Percentiles rank a stretch among this genome's conserved stretches.
These are phyloP conservation scores for Natator depressus DNA, from an alignment of 2,113 vertebrate genomes.

Conservation along the genomic window DNA sequence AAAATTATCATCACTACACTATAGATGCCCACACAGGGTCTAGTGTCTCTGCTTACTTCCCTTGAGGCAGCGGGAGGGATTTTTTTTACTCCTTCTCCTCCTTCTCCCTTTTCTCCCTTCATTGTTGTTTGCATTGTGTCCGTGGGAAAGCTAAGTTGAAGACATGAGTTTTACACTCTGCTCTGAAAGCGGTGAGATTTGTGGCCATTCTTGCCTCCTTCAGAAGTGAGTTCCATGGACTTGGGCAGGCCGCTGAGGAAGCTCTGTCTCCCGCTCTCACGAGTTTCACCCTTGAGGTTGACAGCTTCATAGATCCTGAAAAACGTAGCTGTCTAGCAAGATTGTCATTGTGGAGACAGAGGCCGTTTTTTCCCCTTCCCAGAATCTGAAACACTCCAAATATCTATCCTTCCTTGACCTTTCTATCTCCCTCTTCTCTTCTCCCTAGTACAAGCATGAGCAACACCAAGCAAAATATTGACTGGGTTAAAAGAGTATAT, in stretches of 20 bases:
- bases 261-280: not conserved
- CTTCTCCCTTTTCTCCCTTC: not conserved
- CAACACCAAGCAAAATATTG: not conserved
- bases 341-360: not conserved
- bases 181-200: not conserved
- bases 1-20: not conserved
- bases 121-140: not conserved
- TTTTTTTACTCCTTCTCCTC: not conserved
- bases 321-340: not conserved
- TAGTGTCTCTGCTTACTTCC: not conserved
- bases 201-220: not conserved
- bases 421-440: not conserved
- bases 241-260: not conserved
- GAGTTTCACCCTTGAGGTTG: not conserved
- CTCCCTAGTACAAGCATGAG: not conserved
- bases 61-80: not conserved
- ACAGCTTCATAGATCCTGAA: constrained; percentile 10
- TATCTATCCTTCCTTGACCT: not conserved
- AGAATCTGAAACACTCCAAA: not conserved
- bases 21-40: not conserved
- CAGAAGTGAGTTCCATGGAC: not conserved
- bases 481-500: not conserved
- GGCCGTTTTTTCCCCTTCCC: not conserved
- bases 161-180: not conserved
- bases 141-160: not conserved